Base-by-base conservation (phyloP, 1,140 invertebrate species). In the Drosophila paulistorum region DNA sequence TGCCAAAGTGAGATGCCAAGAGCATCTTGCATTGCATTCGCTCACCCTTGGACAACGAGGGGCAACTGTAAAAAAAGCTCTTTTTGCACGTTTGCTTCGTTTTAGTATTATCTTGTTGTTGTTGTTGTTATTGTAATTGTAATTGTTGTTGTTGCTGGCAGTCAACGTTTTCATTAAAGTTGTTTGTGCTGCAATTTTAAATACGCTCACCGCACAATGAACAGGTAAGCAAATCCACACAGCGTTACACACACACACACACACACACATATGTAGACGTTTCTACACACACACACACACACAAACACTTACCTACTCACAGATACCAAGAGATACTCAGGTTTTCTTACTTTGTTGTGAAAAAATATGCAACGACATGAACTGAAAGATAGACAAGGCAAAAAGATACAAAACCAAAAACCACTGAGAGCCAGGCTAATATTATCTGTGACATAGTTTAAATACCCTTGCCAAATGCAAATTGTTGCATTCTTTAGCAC, bases 111-210 rank as follows among this genome's bases (percentile, higher is more conserved):
- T 77, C 70, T 68, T 66, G 62, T 71, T 65, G 33, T 67, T 65
- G 33, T 67, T 66, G 51, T 54, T 64, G 17, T 17, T 17, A 17
- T 17, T 17, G 62, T 65, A 51, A 20, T 65, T 64, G 51, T 54
- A 75, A 65, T 72, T 81, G 48, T 85, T 77, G 68, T 39, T 77
- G 72, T 70, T 77, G 55, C 76, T 80, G 77, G 69, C 65, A 68
- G 74, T 71, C 83, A 68, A 77, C 80, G 76, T 79, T 77, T 89
- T 87, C 73, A 87, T 89, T 77, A 87, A 87, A 87, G 83, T 89
- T 86, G 83, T 87, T 89, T 89, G 80, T 89, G 83, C 78, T 87
- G 83, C 83, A 89, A 87, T 87, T 87, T 89, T 67, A 87, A 89
- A 78, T 79, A 79, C 83, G 59, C 41, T 69, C 74, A 51, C 79